Base-by-base conservation (phyloP, 2,888 invertebrate genomes). In the Heteromurus nitidus region DNA sequence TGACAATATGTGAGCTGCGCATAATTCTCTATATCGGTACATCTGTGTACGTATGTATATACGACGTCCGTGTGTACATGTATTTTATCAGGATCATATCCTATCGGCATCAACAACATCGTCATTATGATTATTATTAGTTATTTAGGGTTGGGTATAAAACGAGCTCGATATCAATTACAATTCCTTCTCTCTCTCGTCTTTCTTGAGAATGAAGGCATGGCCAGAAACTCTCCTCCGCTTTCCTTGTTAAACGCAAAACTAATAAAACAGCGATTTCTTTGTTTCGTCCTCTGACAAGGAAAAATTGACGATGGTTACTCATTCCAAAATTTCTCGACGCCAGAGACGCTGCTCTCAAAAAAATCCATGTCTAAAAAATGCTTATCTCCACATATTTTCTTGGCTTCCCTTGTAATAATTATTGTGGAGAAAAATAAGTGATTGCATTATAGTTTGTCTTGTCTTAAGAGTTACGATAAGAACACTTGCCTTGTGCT, bases 261-360 rank as follows among this genome's bases (percentile, higher is more conserved):
- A 47, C 47, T 24, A 72, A 72, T 60, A 44, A 72, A 70, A 79
- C 79, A 79, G 79, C 26, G 13, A 79, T n/a, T 44, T 72, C 79
- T 79, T 79, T 79, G 79, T 79, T 79, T 72, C n/a, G n/a, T n/a
- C 58, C 55, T 65, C 31, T 72, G 79, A 79, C 79, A 79, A 72
- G 79, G 69, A 79, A 72, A 79, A 79, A 79, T 79, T 79, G 79
- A 72, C 60, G 70, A 65, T 65, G 64, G 79, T 70, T 77, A 77
- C 62, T 77, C 69, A 53, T 30, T 77, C 70, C 64, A 69, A 77
- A 70, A 64, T 69, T 69, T 69, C 68, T 50, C 58, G 36, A 13
- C 18, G 44, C 36, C 47, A 60, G 30, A 55, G 28, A 30, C 24
- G 1, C 24, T n/a, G n/a, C n/a, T n/a, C n/a, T n/a, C n/a, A n/a